Evolutionary conservation across 2,113 vertebrate species (phyloP).

Genomic region (Trichomycterus rosablanca): DNA sequence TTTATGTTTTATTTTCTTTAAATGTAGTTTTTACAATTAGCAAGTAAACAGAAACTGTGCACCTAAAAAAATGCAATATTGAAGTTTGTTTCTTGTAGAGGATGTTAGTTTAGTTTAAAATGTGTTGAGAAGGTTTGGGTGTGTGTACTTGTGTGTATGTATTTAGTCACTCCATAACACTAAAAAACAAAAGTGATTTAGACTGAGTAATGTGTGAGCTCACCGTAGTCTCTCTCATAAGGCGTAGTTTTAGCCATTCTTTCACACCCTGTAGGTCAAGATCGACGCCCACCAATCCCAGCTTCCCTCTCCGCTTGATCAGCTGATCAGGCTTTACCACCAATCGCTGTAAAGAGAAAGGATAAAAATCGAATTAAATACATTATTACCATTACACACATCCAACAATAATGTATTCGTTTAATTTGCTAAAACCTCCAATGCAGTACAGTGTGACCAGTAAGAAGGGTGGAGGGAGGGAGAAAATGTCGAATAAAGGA

Average conservation of each 20-base stretch:
- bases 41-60: no score
- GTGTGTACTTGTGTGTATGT: no score
- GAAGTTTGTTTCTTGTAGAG: no score
- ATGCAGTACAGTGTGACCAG: neutral
- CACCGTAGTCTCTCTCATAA: slow-evolving; percentile 83
- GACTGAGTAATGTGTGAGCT: slow-evolving; percentile 50
- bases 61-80: no score
- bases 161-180: neutral
- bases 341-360: slow-evolving; percentile 66
- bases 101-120: no score
- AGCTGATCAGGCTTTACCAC: slow-evolving; percentile 97
- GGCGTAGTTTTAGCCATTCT: slow-evolving; percentile 78
- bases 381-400: no score
- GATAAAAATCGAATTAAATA: no score
- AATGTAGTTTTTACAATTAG: no score
- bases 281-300: slow-evolving; percentile 89
- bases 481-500: neutral
- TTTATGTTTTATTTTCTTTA: no score
- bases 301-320: slow-evolving; percentile 92
- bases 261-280: slow-evolving; percentile 81
- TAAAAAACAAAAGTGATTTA: neutral
- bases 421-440: neutral
- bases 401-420: no score
- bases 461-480: slow-evolving; percentile 1
- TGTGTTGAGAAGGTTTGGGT: no score